Conservation (phyloP, 2,113 vertebrate species). For the Dipodomys stephensi region DNA sequence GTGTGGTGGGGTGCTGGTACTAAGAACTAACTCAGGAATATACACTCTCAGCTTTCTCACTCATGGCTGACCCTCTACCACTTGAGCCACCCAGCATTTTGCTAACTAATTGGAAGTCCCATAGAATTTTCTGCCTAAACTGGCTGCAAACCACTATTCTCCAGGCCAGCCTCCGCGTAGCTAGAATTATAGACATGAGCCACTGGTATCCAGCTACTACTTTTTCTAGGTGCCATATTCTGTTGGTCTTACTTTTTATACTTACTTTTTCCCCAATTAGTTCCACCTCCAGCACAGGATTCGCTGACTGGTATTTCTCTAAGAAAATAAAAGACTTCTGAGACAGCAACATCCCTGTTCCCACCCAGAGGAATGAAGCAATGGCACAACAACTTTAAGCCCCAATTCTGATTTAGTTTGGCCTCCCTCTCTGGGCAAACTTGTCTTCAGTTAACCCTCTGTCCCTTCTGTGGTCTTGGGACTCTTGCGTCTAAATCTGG, state of each 20-base stretch:
- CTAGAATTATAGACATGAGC: no score
- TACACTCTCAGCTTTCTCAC: no score
- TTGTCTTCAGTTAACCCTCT: background rate
- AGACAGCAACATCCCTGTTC: background rate
- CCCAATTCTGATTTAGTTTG: background rate
- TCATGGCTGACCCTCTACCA: no score
- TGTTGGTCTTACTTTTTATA: background rate
- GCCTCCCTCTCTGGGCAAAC: background rate
- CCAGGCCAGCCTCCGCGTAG: no score
- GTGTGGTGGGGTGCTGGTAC: no score
- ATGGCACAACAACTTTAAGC: background rate
- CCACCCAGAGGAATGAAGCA: background rate
- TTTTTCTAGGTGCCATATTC: background rate
- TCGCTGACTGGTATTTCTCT: slow-evolving; percentile 22
- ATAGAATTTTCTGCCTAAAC: no score
- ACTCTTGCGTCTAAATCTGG: background rate
- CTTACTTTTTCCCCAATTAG: slow-evolving; percentile 84
- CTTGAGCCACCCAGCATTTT: no score
- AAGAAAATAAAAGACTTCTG: slow-evolving; percentile 41
- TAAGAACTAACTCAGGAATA: no score
- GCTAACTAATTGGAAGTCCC: no score
- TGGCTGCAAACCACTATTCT: no score
- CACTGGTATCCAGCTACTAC: no score
- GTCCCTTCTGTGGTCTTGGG: background rate
- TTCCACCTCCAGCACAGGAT: slow-evolving; percentile 74